Base-by-base conservation (phyloP, 2,113 vertebrate species). In the Pygoscelis adeliae region DNA sequence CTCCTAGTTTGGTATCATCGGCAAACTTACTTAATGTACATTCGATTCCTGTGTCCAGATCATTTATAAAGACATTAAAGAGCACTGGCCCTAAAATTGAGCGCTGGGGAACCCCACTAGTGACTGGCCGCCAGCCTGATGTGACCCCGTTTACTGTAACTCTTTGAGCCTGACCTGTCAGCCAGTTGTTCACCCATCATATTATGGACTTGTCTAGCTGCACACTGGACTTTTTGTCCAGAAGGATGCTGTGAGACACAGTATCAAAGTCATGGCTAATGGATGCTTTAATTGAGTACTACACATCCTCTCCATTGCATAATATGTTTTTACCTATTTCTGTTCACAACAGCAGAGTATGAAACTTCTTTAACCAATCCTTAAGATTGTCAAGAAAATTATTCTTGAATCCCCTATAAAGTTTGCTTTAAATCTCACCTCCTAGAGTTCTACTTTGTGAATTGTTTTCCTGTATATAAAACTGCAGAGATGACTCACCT, bases 131-230 rank as follows among this genome's bases (percentile, higher is more conserved):
- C 32, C 22, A 40, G 63, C 9, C 53, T 81, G 34, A 46, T 65
- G 25, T 93, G 25, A 83, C 5, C 3, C 25, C 4, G 3, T 89
- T 94, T 89, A 46, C 58, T n/a, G 0, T 59, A 47, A 53, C 13
- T 29, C 19, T 73, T 53, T 77, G 27, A 52, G 50, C 61, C 26
- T 1, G 13, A 65, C 34, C 10, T 1, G 3, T 62, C 56, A 63
- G n/a, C 10, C 55, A 58, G 0, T 78, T 78, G 88, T 16, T 93
- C 25, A 27, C n/a, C 34, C 52, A 69, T 1, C 0, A 0, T 30
- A 2, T 62, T 79, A 74, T 1, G 16, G 67, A 42, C 17, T 80
- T 89, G 15, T 53, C 38, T 71, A 53, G 10, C 15, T 89, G 4
- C 15, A 1, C 50, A 27, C 29, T 77, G 47, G 25, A 34, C 16